These are phyloP conservation scores for Lucilia cuprina DNA, from an alignment of 1,140 invertebrate species.

Conservation along the genomic window DNA sequence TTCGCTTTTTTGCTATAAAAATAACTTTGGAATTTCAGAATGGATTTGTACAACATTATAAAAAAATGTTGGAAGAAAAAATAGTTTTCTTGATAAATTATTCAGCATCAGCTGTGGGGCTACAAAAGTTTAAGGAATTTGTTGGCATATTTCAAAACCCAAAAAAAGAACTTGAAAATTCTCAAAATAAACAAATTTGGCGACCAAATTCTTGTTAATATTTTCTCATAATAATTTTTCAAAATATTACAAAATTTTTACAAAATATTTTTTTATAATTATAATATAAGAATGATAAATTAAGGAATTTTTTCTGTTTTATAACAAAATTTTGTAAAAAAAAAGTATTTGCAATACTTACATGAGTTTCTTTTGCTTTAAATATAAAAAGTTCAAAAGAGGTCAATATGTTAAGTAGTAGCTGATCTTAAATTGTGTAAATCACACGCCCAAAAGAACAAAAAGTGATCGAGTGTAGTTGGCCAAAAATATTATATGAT, in stretches of 20 bases:
- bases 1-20: not conserved
- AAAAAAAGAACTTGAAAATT: too few relatives aligned
- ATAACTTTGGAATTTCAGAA: constrained; percentile 25
- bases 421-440: not conserved
- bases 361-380: not conserved
- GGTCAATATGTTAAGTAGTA: constrained; percentile 27
- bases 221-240: too few relatives aligned
- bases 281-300: not conserved
- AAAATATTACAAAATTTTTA: too few relatives aligned
- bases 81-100: too few relatives aligned
- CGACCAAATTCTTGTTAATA: too few relatives aligned
- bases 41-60: not conserved
- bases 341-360: not conserved
- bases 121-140: too few relatives aligned
- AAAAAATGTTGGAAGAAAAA: not conserved
- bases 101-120: not conserved
- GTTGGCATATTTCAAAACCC: too few relatives aligned
- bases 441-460: not conserved
- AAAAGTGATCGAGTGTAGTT: not conserved
- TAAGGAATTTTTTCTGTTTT: not conserved
- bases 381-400: not conserved
- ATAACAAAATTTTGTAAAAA: too few relatives aligned
- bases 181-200: too few relatives aligned
- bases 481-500: not conserved
- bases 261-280: too few relatives aligned